Base-by-base conservation (phyloP, 2,888 invertebrate species). In the Cylindroiulus punctatus region DNA sequence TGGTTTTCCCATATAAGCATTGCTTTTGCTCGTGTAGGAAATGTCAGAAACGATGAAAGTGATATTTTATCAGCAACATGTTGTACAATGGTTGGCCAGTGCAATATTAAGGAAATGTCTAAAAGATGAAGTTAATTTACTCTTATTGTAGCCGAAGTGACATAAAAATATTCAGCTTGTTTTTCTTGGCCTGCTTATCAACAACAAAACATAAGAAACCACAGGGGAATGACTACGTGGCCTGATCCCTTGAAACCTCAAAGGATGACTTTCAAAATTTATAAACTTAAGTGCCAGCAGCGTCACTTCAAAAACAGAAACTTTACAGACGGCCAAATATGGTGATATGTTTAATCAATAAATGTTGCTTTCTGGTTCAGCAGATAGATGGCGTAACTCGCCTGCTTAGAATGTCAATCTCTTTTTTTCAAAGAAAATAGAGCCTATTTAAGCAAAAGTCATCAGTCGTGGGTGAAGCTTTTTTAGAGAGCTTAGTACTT, bases 201-300 rank as follows among this genome's bases (percentile, higher is more conserved):
- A 65, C 26, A 22, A 26, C 26, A 65, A 65, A 65, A 65, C 65
- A 65, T 12, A 65, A 26, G 65, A 65, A 65, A 65, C 65, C 65
- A 65, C 65, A 26, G 65, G 10, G 22, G 22, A 65, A 26, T 65
- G 65, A 65, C 65, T 65, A 26, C 65, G 12, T 65, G 65, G 65
- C 65, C 65, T 65, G 65, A 65, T 26, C 65, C 22, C 65, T 36
- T 65, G 22, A 65, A 65, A 65, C 65, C 65, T 65, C 65, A 65
- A 65, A 26, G 65, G 26, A 65, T 65, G 65, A 65, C 65, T 65
- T 65, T 65, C 65, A 65, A 22, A 65, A 65, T 65, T 65, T 65
- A 65, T 65, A 65, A 65, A 65, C 26, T 65, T 22, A 65, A 65
- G 65, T 65, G 65, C 65, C 2, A 65, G 22, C 26, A 65, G 26